Percentiles rank a stretch among this genome's conserved stretches.
Conservation (phyloP, 2,113 vertebrate species). For the Sorex fumeus region DNA sequence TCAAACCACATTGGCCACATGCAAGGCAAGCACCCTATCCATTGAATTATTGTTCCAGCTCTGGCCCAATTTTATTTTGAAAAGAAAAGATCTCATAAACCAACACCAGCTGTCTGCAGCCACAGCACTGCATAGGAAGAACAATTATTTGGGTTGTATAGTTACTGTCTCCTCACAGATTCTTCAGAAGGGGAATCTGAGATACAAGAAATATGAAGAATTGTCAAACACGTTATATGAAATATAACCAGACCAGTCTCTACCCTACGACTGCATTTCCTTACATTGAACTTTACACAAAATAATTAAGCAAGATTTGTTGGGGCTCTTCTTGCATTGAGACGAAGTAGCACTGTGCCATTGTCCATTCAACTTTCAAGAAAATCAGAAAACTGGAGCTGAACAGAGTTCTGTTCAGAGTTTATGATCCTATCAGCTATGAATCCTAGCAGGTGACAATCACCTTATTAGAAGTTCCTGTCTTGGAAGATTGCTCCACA, state of each 20-base stretch:
- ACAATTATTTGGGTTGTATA: neutral
- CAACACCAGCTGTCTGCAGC: neutral
- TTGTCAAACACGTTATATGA: too few species aligned
- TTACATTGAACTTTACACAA: too few species aligned
- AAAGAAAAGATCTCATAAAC: neutral
- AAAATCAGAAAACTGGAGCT: neutral
- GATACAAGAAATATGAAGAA: too few species aligned
- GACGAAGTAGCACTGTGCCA: neutral
- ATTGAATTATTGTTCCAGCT: too few species aligned
- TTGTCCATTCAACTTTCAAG: neutral
- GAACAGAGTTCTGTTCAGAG: neutral
- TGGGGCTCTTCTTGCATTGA: neutral
- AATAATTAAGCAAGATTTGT: neutral
- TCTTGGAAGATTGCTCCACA: too few species aligned
- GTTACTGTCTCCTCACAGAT: neutral
- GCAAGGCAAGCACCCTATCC: too few species aligned
- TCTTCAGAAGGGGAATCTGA: conserved; percentile 44
- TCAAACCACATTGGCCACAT: too few species aligned
- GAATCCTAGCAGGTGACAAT: too few species aligned
- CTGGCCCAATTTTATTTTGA: neutral
- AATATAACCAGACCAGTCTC: too few species aligned
- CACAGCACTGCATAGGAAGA: neutral
- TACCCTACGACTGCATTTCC: too few species aligned
- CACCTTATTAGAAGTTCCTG: too few species aligned
- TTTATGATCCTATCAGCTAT: neutral